These are phyloP conservation scores for Fukomys damarensis DNA, from an alignment of 2,113 vertebrate genomes.

Conservation along the genomic window DNA sequence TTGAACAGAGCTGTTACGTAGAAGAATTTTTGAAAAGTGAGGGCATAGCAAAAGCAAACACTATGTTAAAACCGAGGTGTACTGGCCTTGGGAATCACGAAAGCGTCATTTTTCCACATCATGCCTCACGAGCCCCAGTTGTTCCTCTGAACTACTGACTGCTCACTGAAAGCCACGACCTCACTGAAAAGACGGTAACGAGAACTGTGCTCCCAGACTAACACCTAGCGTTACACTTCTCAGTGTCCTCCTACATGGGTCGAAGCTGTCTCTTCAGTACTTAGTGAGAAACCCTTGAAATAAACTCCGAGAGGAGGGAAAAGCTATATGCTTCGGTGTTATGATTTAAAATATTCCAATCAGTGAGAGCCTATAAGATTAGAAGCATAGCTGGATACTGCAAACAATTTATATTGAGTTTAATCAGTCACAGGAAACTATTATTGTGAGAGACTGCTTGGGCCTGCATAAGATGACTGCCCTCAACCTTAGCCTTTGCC, in stretches of 20 bases:
- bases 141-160: background rate
- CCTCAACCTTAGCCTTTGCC: no score
- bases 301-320: background rate
- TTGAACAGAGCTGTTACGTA: constrained; percentile 61
- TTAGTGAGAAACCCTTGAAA: background rate
- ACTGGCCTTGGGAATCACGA: constrained; percentile 47
- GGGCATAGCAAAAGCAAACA: constrained; percentile 70
- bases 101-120: constrained; percentile 55
- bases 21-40: constrained; percentile 74
- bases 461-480: no score
- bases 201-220: background rate
- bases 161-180: background rate
- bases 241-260: background rate
- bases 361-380: background rate
- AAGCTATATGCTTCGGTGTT: background rate
- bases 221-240: background rate
- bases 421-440: background rate
- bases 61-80: constrained; percentile 66
- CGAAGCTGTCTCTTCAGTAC: background rate
- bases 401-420: background rate
- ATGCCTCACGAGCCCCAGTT: background rate
- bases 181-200: no score
- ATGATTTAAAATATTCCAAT: constrained; percentile 40
- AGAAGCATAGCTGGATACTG: background rate
- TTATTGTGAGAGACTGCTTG: no score